These are phyloP conservation scores for Portevinia maculata DNA, from an alignment of 2,888 invertebrate genomes.

Conservation along the genomic window DNA sequence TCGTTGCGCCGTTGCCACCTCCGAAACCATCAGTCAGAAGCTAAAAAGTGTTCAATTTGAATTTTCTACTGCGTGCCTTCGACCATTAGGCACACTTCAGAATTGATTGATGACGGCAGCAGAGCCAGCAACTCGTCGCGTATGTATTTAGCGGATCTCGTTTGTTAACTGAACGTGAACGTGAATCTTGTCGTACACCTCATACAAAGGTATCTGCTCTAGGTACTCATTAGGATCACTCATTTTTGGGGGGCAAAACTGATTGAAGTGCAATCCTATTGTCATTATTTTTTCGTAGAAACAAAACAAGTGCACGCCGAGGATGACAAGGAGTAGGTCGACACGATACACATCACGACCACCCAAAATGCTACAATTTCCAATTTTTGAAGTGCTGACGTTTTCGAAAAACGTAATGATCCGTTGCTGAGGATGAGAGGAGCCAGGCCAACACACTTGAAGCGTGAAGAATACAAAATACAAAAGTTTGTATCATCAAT, in stretches of 20 bases:
- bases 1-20: constrained; percentile 24
- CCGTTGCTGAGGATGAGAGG: background rate
- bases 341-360: constrained; percentile 67
- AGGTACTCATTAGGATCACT: constrained; percentile 7
- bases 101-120: constrained; percentile 65
- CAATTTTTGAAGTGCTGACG: constrained; percentile 60
- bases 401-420: constrained; percentile 37
- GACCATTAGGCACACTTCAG: constrained; percentile 69
- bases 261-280: constrained; percentile 67
- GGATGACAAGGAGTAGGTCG: constrained; percentile 72
- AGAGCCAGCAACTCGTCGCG: constrained; percentile 14
- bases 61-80: constrained; percentile 57
- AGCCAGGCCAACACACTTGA: constrained; percentile 48
- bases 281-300: constrained; percentile 64
- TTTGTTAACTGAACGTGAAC: constrained; percentile 12
- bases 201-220: constrained; percentile 7
- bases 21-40: constrained; percentile 51
- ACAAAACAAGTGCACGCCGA: constrained; percentile 59
- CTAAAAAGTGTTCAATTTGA: constrained; percentile 60
- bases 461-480: constrained; percentile 18
- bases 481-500: constrained; percentile 58
- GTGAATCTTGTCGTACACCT: constrained; percentile 14
- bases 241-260: constrained; percentile 24
- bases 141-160: constrained; percentile 54
- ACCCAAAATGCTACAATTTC: constrained; percentile 74